These are phyloP conservation scores for Pegoplata infirma DNA, from an alignment of 2,888 invertebrate genomes.

Conservation along the genomic window DNA sequence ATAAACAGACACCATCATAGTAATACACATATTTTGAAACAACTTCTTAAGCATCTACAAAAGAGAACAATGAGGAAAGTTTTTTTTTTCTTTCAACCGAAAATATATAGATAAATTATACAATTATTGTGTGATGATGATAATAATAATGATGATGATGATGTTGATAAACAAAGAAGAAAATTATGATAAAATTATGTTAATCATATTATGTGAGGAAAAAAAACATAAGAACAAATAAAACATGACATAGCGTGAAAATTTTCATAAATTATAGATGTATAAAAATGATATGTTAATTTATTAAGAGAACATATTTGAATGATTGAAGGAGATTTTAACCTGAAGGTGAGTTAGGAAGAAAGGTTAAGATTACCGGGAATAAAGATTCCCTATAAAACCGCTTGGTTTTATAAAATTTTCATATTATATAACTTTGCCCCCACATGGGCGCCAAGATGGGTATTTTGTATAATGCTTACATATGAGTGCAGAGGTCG, in stretches of 20 bases:
- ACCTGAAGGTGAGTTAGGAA: background rate
- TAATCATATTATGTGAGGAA: slow-evolving; percentile 40
- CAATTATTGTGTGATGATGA: slow-evolving; percentile 37
- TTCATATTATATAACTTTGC: too few species aligned
- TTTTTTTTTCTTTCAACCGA: background rate
- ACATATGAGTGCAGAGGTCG: too few species aligned
- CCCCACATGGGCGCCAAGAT: too few species aligned
- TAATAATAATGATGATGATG: slow-evolving; percentile 26
- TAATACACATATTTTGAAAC: background rate
- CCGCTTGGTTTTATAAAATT: too few species aligned
- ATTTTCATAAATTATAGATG: too few species aligned
- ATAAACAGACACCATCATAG: slow-evolving; percentile 41
- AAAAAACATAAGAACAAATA: slow-evolving; percentile 9
- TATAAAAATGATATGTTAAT: background rate
- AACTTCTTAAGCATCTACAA: background rate
- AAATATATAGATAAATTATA: slow-evolving; percentile 44
- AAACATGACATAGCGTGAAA: slow-evolving; percentile 6
- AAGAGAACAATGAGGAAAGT: background rate
- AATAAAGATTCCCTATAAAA: too few species aligned
- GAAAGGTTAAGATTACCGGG: background rate
- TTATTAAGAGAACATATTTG: background rate
- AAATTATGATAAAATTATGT: slow-evolving; percentile 57
- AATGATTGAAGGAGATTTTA: background rate
- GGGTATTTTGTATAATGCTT: too few species aligned
- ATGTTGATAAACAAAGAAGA: slow-evolving; percentile 24